Evolutionary conservation across 1,140 invertebrate genomes (phyloP).

Genomic region (Aphelinus certus): DNA sequence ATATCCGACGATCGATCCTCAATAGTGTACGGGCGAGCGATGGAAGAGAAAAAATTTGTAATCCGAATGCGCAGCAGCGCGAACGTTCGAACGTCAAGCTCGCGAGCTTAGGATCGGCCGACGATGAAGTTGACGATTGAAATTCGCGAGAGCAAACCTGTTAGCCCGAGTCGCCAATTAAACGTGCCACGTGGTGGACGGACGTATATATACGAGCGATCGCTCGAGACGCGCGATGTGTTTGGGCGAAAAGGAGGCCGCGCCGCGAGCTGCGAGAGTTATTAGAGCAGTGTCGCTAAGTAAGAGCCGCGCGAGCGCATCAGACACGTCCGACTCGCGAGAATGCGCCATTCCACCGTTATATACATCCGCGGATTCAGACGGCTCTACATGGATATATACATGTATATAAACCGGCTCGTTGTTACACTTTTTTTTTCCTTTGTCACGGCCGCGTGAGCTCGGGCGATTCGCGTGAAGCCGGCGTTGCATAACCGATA

Average conservation of each 20-base stretch:
- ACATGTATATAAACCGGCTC: background rate
- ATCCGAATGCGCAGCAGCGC: too few species aligned
- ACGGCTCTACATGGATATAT: too few species aligned
- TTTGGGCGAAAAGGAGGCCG: slow-evolving; percentile 15
- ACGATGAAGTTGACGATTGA: too few species aligned
- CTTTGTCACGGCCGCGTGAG: background rate
- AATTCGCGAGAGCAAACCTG: too few species aligned
- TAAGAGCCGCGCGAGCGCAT: background rate
- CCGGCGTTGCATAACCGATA: background rate
- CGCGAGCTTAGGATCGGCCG: too few species aligned
- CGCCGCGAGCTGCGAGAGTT: background rate
- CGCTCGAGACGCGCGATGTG: background rate
- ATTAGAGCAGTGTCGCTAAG: slow-evolving; percentile 27
- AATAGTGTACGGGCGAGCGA: too few species aligned
- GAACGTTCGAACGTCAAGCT: too few species aligned
- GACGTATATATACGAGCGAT: background rate
- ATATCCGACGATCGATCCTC: too few species aligned
- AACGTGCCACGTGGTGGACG: too few species aligned
- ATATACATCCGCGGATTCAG: background rate
- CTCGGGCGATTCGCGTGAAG: background rate
- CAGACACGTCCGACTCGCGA: background rate
- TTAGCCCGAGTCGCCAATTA: too few species aligned
- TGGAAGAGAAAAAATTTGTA: too few species aligned
- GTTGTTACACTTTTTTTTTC: slow-evolving; percentile 18
- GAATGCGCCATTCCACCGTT: slow-evolving; percentile 19